These are phyloP conservation scores for Heliconius melpomene DNA, from an alignment of 1,140 invertebrate species.

Conservation along the genomic window DNA sequence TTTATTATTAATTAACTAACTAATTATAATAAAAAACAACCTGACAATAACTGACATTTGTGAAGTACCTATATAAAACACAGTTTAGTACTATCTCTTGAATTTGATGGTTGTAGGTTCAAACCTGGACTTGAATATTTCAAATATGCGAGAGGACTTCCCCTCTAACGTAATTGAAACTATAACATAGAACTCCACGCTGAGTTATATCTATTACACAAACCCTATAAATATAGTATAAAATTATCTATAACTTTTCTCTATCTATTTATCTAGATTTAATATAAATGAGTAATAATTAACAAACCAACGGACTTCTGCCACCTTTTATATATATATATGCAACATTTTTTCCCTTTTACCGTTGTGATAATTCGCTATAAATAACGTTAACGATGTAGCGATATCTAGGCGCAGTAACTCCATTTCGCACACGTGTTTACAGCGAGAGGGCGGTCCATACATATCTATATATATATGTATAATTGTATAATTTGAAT, in stretches of 20 bases:
- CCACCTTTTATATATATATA: neutral
- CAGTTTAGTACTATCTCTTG: too few species aligned
- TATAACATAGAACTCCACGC: too few species aligned
- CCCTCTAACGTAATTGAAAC: too few species aligned
- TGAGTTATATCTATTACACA: neutral
- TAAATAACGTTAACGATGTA: constrained; percentile 8
- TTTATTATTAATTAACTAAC: too few species aligned
- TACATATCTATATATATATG: neutral
- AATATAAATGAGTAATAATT: neutral
- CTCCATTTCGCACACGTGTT: constrained; percentile 22
- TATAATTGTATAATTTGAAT: neutral
- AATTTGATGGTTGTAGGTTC: too few species aligned
- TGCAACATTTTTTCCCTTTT: constrained; percentile 11
- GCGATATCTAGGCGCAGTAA: constrained; percentile 21
- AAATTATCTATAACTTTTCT: too few species aligned
- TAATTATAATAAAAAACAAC: too few species aligned
- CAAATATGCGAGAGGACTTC: too few species aligned
- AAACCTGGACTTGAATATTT: too few species aligned
- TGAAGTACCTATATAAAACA: too few species aligned
- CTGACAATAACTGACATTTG: rapidly evolving
- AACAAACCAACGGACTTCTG: neutral
- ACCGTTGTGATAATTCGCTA: constrained; percentile 10
- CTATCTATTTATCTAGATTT: neutral
- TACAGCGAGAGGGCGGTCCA: constrained; percentile 13
- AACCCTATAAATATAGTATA: too few species aligned